phyloP scores from a whole-genome alignment of 2,113 vertebrate species.

The Solea solea region DNA sequence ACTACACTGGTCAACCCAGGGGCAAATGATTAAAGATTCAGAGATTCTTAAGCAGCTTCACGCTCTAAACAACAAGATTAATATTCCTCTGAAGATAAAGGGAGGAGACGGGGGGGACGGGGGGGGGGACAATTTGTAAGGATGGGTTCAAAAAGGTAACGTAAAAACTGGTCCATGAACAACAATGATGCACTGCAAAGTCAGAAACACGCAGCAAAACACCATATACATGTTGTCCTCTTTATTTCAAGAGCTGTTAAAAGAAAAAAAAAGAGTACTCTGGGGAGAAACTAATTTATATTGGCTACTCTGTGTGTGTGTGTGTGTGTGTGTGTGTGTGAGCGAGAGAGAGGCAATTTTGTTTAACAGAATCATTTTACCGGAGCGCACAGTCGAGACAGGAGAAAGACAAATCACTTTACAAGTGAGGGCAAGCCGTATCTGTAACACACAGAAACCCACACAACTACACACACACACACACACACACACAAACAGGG shows the following conservation, averaged over 20 bases:
- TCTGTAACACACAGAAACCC: conserved; percentile 49
- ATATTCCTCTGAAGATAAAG: conserved; percentile 66
- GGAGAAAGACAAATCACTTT: conserved; percentile 76
- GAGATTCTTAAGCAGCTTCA: conserved; percentile 68
- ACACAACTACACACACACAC: conserved; percentile 23
- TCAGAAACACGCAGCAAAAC: conserved; percentile 37
- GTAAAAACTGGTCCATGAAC: conserved; percentile 44
- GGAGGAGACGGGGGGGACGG: conserved; percentile 14
- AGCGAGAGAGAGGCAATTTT: conserved; percentile 64
- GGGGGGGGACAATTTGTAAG: conserved; percentile 26
- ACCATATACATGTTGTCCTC: conserved; percentile 49
- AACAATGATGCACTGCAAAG: conserved; percentile 23
- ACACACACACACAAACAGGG: conserved; percentile 7
- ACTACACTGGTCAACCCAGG: conserved; percentile 72
- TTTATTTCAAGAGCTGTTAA: conserved; percentile 60
- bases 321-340: conserved; percentile 25
- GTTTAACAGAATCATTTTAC: conserved; percentile 76
- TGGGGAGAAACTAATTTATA: conserved; percentile 65
- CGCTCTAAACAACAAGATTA: conserved; percentile 76
- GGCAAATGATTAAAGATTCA: conserved; percentile 78
- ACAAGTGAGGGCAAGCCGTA: conserved; percentile 69
- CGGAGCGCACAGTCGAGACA: conserved; percentile 58
- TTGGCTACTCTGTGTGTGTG: conserved; percentile 41
- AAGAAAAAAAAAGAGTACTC: conserved; percentile 27
- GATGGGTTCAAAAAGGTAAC: conserved; percentile 30